A percentile compares a stretch with the other conserved stretches of the same genome.
These are phyloP conservation scores for Alcis repandata DNA, from an alignment of 2,888 invertebrate species.

Conservation along the genomic window DNA sequence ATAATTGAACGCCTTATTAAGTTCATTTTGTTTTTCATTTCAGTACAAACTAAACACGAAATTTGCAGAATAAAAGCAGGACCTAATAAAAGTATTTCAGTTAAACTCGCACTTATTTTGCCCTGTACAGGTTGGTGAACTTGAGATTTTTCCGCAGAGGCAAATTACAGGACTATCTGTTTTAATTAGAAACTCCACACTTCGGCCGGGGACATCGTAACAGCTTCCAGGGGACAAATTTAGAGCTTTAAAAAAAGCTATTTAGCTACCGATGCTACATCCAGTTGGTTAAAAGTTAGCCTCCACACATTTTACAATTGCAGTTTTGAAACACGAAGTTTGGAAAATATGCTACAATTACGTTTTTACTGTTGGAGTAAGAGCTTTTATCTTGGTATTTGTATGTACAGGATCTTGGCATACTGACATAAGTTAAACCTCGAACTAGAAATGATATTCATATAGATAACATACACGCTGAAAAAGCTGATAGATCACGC, in stretches of 20 bases:
- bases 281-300: constrained; percentile 3
- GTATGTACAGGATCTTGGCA: too few species aligned
- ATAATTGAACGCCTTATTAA: too few species aligned
- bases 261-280: constrained; percentile 3
- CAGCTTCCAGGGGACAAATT: constrained; percentile 21
- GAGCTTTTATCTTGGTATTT: too few species aligned
- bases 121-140: constrained; percentile 5
- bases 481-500: too few species aligned
- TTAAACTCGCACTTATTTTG: not conserved
- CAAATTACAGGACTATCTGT: constrained; percentile 29
- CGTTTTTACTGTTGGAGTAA: too few species aligned
- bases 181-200: constrained; percentile 27
- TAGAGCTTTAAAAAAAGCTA: constrained; percentile 19
- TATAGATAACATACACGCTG: too few species aligned
- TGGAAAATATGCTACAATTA: not conserved
- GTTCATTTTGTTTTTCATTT: too few species aligned
- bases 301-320: not conserved
- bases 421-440: too few species aligned
- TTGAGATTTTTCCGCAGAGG: constrained; percentile 24
- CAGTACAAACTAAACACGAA: too few species aligned
- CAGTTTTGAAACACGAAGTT: not conserved
- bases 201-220: constrained; percentile 11
- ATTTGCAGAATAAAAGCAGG: not conserved
- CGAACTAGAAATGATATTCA: too few species aligned
- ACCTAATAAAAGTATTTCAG: constrained; percentile 1